A percentile compares a stretch with the other conserved stretches of the same genome.
Evolutionary conservation across 2,888 invertebrate genomes (phyloP).

Genomic region (Germaria angustata): DNA sequence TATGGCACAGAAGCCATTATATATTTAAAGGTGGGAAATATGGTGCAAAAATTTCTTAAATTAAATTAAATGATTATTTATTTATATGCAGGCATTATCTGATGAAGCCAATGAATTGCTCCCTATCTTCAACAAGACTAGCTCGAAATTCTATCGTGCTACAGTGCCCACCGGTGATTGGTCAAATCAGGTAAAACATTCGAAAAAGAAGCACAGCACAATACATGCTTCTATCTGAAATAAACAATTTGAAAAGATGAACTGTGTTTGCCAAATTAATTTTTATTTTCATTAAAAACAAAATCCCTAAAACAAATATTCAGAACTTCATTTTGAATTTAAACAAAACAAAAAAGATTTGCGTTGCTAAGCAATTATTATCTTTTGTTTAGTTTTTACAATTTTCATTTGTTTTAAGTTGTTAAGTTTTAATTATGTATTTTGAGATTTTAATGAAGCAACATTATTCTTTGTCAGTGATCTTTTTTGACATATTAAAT

Average conservation of each 20-base stretch:
- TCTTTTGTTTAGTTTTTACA: conserved; percentile 35
- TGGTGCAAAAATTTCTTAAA: neutral
- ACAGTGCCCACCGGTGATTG: conserved; percentile 93
- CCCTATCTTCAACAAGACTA: conserved; percentile 98
- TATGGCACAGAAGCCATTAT: conserved; percentile 98
- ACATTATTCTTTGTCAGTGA: neutral
- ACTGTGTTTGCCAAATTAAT: conserved; percentile 19
- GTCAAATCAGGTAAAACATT: conserved; percentile 85
- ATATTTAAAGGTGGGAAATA: conserved; percentile 91
- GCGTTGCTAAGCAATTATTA: conserved; percentile 10
- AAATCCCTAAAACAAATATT: neutral
- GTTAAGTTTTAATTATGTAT: neutral
- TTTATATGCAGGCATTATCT: conserved; percentile 87
- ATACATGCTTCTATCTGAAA: conserved; percentile 56
- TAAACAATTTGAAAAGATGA: conserved; percentile 16
- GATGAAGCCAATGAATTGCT: conserved; percentile 98
- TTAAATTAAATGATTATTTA: neutral
- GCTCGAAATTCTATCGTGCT: conserved; percentile 92
- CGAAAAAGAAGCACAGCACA: conserved; percentile 77
- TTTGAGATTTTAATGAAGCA: conserved; percentile 2
- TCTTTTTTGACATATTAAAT: neutral
- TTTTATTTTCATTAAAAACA: neutral
- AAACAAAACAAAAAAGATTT: neutral
- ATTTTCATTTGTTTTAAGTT: conserved; percentile 39
- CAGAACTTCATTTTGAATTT: conserved; percentile 2